Evolutionary conservation across 2,888 invertebrate species (phyloP).

Genomic region (Epirrhoe tristata): DNA sequence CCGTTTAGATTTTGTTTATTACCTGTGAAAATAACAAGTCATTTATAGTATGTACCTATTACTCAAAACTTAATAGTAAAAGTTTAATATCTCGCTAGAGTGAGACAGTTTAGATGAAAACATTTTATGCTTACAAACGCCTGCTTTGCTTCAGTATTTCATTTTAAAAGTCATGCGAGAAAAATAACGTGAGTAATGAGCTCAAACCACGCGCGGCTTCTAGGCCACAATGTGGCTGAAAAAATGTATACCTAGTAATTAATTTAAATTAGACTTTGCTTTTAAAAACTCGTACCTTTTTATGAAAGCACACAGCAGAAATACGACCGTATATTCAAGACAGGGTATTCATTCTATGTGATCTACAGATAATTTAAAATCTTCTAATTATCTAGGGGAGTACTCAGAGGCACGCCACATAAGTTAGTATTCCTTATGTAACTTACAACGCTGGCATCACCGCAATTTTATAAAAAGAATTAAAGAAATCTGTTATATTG

Average conservation of each 20-base stretch:
- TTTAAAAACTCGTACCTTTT: background rate
- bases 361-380: no score
- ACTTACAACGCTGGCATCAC: no score
- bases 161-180: slow-evolving; percentile 9
- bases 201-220: slow-evolving; percentile 10
- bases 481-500: background rate
- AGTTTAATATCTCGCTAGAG: background rate
- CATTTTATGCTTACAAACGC: slow-evolving; percentile 3
- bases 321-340: background rate
- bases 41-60: background rate
- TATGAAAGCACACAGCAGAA: background rate
- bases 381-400: no score
- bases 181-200: slow-evolving; percentile 14
- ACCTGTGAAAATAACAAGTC: no score
- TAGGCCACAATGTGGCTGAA: slow-evolving; percentile 4
- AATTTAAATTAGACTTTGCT: slow-evolving; percentile 5
- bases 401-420: no score
- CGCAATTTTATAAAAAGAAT: no score
- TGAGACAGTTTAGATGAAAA: slow-evolving; percentile 1
- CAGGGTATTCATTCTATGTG: no score
- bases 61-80: background rate
- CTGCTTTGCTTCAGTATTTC: slow-evolving; percentile 8
- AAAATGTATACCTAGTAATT: background rate
- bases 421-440: no score
- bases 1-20: no score